Conservation (phyloP, 2,113 vertebrate genomes). For the Trachemys scripta region DNA sequence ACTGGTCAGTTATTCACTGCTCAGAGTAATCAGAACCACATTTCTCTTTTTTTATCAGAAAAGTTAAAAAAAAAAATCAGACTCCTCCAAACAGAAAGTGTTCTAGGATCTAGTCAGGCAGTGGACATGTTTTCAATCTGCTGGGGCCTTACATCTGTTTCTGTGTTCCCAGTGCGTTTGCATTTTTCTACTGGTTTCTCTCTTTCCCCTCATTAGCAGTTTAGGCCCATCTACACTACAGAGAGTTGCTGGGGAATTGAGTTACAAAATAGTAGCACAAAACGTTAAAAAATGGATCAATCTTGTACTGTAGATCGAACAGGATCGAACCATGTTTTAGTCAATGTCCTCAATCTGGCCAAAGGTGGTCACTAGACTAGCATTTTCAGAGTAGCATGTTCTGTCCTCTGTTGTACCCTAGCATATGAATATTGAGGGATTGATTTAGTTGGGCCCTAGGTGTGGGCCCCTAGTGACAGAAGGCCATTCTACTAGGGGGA, state of each 20-base stretch:
- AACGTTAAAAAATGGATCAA: neutral
- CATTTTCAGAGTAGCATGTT: neutral
- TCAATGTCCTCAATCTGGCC: neutral
- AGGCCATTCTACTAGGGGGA: neutral
- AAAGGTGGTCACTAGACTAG: neutral
- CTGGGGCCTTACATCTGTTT: rapidly evolving
- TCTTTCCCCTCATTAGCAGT: neutral
- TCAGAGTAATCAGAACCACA: neutral
- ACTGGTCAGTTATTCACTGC: conserved; percentile 12
- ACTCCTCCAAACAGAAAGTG: neutral
- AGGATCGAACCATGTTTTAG: neutral
- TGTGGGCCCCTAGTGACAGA: neutral
- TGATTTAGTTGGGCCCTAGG: neutral
- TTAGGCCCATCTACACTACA: neutral
- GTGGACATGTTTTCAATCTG: neutral
- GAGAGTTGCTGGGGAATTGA: neutral
- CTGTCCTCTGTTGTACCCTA: neutral
- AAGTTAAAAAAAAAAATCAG: neutral
- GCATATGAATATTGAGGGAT: neutral
- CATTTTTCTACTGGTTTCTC: neutral
- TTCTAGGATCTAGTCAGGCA: rapidly evolving
- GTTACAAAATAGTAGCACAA: neutral
- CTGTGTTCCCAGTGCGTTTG: rapidly evolving
- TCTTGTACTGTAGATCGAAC: neutral
- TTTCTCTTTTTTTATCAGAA: neutral